Conservation (phyloP, 2,888 invertebrate genomes). For the Oligia fasciuncula region DNA sequence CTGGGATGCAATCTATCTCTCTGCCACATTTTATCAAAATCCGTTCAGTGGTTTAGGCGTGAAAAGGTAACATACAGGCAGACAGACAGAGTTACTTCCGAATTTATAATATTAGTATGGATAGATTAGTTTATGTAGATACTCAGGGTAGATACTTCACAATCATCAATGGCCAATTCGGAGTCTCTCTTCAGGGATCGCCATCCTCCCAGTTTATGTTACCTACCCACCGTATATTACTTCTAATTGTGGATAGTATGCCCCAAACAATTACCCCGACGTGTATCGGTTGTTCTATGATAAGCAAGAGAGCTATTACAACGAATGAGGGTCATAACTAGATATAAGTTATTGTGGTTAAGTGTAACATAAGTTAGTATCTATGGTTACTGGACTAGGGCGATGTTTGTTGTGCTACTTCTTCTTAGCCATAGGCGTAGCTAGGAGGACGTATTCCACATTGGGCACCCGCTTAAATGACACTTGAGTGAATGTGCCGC, state of each 20-base stretch:
- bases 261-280: conserved; percentile 46
- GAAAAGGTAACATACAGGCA: no score
- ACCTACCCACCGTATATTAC: conserved; percentile 20
- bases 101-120: no score
- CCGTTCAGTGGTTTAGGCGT: no score
- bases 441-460: no score
- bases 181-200: conserved; percentile 10
- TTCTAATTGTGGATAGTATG: conserved; percentile 24
- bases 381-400: not conserved
- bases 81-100: no score
- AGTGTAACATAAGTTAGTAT: conserved; percentile 14
- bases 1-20: no score
- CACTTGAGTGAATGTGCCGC: no score
- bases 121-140: not conserved
- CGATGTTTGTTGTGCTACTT: not conserved
- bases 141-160: not conserved
- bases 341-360: conserved; percentile 29
- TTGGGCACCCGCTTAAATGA: no score
- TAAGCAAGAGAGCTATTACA: conserved; percentile 49
- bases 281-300: conserved; percentile 37
- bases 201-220: conserved; percentile 13
- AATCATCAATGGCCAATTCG: conserved; percentile 6
- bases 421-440: no score
- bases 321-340: conserved; percentile 7
- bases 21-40: no score